Base-by-base conservation (phyloP, 2,113 vertebrate species). In the Aldabrachelys gigantea region DNA sequence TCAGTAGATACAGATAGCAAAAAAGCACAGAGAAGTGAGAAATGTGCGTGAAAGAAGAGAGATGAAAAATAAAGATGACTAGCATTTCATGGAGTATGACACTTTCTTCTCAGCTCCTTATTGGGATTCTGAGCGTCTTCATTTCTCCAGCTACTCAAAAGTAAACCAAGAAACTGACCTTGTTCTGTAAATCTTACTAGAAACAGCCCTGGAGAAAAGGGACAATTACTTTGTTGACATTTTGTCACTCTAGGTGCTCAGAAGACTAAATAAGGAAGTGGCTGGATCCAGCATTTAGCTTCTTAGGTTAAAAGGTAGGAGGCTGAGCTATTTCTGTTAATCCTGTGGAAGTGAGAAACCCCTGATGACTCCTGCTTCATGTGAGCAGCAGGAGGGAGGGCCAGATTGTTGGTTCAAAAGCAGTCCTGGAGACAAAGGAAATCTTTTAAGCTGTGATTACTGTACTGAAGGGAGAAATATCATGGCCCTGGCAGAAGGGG, bases 271-370 rank as follows among this genome's bases (percentile, higher is more conserved):
- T 17, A 56, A 17, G 44, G 27, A 69, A 89, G 85, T 86, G 31
- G 89, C 93, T 81, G 89, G 29, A 69, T 94, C 41, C 12, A 87
- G 47, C 50, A 21, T 89, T 90, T 93, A 41, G 54, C 62, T 90
- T 53, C 31, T 86, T n/a, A 69, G 27, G 41, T 84, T 84, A 29
- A 81, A 93, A 85, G 79, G 13, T 44, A 38, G 87, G 59, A 87
- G 7, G 83, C 62, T 84, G 41, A 17, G 17, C 19, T 78, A 80
- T 85, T 93, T 95, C 11, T 91, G 27, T 82, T 92, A 17, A 80
- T 19, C 53, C 13, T 12, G 3, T 49, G 78, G 84, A 76, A 85
- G 80, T 72, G n/a, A 38, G 19, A 72, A 94, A 44, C 52, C 62
- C 5, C 65, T 38, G 5, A 1, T 50, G 22, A 65, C 3, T 35